Evolutionary conservation across 2,113 vertebrate species (phyloP).

Genomic region (Centropus unirufus): DNA sequence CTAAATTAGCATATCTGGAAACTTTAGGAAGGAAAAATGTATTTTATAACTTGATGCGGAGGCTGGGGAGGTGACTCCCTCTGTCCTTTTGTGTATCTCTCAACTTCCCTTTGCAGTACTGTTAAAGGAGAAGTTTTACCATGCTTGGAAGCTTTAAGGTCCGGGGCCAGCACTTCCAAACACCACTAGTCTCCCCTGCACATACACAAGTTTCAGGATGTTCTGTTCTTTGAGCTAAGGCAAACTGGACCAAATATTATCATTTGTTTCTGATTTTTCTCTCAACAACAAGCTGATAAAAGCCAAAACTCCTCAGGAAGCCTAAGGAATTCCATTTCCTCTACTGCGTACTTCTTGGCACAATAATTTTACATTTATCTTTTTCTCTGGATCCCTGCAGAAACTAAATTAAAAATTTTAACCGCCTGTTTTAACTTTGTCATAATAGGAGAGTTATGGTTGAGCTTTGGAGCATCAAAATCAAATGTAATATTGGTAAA

Average conservation of each 20-base stretch:
- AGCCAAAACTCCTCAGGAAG: neutral
- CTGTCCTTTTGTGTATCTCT: neutral
- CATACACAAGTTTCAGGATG: neutral
- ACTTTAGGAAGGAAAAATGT: neutral
- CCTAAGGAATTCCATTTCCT: neutral
- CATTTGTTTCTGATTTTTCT: neutral
- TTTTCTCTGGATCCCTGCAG: neutral
- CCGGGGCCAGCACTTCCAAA: neutral
- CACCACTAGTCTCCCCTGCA: neutral
- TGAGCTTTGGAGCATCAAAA: constrained; percentile 51
- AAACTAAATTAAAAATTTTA: constrained; percentile 68
- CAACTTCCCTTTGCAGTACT: neutral
- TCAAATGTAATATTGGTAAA: constrained; percentile 39
- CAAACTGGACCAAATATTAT: neutral
- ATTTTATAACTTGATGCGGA: neutral
- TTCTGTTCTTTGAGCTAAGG: neutral
- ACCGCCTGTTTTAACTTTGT: constrained; percentile 45
- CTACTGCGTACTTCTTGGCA: neutral
- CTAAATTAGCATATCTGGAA: constrained; percentile 13
- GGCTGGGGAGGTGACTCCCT: neutral
- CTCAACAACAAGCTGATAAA: neutral
- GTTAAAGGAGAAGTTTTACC: neutral
- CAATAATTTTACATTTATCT: neutral
- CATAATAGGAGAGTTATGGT: constrained; percentile 33
- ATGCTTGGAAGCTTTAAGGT: neutral